A percentile compares a stretch with the other conserved stretches of the same genome.
Conservation (phyloP, 2,113 vertebrate genomes). For the Oenanthe melanoleuca region DNA sequence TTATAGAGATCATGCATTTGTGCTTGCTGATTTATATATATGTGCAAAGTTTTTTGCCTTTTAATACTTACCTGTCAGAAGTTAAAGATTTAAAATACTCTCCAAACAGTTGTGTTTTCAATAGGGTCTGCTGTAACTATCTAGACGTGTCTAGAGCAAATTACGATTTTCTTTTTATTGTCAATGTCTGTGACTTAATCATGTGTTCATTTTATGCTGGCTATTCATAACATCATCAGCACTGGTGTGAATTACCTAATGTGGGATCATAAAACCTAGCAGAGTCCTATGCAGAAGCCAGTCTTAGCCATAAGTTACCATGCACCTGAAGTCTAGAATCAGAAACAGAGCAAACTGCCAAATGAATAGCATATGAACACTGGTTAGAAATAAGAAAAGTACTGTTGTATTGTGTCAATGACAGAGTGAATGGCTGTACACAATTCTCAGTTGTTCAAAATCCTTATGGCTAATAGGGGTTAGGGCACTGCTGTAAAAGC, state of each 20-base stretch:
- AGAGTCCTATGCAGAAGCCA: neutral
- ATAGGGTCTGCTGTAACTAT: neutral
- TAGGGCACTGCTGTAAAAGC: conserved; percentile 17
- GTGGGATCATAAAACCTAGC: conserved; percentile 12
- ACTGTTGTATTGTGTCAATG: neutral
- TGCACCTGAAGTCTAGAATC: conserved; percentile 55
- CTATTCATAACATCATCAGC: neutral
- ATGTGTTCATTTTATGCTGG: conserved; percentile 51
- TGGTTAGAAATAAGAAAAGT: conserved; percentile 54
- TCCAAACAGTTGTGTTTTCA: neutral
- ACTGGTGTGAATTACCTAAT: conserved; percentile 61
- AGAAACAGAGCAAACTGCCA: conserved; percentile 48
- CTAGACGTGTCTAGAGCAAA: neutral
- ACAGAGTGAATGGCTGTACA: neutral
- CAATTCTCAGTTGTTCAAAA: conserved; percentile 13
- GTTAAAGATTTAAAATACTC: neutral
- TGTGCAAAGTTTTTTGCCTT: neutral
- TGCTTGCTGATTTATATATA: neutral
- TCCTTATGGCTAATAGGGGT: neutral
- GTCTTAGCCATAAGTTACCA: neutral
- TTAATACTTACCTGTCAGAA: neutral
- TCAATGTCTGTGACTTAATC: conserved; percentile 58
- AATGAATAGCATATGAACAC: conserved; percentile 22
- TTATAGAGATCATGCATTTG: neutral
- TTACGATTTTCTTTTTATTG: conserved; percentile 52